phyloP scores from a whole-genome alignment of 2,888 invertebrate species.

The Gryllus longicercus region DNA sequence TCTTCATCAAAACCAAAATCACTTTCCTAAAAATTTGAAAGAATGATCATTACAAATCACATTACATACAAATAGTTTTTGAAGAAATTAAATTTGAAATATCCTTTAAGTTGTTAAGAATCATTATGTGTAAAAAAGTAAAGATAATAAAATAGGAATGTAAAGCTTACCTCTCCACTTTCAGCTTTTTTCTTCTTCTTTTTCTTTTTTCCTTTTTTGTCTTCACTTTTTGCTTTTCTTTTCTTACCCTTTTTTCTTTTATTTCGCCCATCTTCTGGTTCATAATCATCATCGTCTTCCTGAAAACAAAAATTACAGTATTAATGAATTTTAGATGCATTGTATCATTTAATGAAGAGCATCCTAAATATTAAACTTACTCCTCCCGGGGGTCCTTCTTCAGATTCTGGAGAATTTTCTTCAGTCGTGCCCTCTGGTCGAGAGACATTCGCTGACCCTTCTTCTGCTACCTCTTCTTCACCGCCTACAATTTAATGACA shows the following conservation, averaged over 20 bases:
- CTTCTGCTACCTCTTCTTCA: conserved; percentile 69
- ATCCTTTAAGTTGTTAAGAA: not conserved
- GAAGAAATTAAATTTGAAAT: no score
- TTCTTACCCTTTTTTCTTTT: conserved; percentile 90
- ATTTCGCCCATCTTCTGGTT: conserved; percentile 77
- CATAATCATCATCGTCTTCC: conserved; percentile 85
- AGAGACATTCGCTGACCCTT: conserved; percentile 47
- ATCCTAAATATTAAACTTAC: conserved; percentile 42
- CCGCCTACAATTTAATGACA: conserved; percentile 49
- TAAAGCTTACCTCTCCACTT: conserved; percentile 66
- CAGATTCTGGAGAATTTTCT: conserved; percentile 73
- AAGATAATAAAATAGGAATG: not conserved
- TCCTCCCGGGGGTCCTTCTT: conserved; percentile 62
- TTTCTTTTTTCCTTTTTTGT: conserved; percentile 89
- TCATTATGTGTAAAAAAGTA: conserved; percentile 19
- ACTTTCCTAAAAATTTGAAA: conserved; percentile 57
- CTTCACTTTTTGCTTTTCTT: conserved; percentile 83
- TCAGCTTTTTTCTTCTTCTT: conserved; percentile 94
- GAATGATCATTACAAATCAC: conserved; percentile 18
- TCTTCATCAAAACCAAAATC: conserved; percentile 42
- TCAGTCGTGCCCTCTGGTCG: conserved; percentile 51
- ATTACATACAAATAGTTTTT: not conserved
- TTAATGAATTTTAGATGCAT: not conserved
- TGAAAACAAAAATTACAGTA: conserved; percentile 42
- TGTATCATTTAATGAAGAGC: conserved; percentile 25